Conservation (phyloP, 2,888 invertebrate species). For the Xestia c-nigrum region DNA sequence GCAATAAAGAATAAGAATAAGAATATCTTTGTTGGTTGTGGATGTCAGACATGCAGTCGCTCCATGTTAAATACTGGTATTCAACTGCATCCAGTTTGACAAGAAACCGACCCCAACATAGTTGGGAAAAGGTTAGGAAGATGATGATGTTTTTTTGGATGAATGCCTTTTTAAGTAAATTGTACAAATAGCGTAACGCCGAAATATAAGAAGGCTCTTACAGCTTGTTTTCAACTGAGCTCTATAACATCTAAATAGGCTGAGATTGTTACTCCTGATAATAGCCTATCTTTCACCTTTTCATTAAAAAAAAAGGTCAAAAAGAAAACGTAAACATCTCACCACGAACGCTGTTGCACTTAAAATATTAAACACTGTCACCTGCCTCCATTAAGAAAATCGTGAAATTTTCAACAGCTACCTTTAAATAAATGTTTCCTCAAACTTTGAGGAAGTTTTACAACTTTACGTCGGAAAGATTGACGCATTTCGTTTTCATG, state of each 20-base stretch:
- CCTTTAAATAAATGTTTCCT: conserved; percentile 48
- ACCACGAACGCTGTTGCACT: conserved; percentile 31
- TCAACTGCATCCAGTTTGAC: too few relatives aligned
- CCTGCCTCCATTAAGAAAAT: conserved; percentile 48
- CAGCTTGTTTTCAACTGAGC: neutral
- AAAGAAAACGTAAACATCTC: neutral
- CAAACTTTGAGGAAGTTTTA: conserved; percentile 45
- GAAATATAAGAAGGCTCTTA: too few relatives aligned
- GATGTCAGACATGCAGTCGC: too few relatives aligned
- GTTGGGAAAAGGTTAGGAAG: too few relatives aligned
- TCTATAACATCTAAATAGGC: too few relatives aligned
- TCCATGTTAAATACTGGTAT: too few relatives aligned
- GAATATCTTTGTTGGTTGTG: too few relatives aligned
- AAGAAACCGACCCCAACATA: too few relatives aligned
- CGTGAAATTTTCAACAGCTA: conserved; percentile 40
- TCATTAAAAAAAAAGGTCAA: neutral
- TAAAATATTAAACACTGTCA: conserved; percentile 47
- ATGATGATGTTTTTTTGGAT: too few relatives aligned
- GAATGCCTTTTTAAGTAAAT: too few relatives aligned
- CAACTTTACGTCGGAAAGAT: conserved; percentile 35
- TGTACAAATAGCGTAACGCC: too few relatives aligned
- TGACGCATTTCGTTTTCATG: conserved; percentile 49
- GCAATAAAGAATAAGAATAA: too few relatives aligned
- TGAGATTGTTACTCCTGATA: neutral
- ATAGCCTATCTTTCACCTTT: neutral